A percentile compares a stretch with the other conserved stretches of the same genome.
Conservation (phyloP, 2,113 vertebrate genomes). For the Macquaria ambigua region DNA sequence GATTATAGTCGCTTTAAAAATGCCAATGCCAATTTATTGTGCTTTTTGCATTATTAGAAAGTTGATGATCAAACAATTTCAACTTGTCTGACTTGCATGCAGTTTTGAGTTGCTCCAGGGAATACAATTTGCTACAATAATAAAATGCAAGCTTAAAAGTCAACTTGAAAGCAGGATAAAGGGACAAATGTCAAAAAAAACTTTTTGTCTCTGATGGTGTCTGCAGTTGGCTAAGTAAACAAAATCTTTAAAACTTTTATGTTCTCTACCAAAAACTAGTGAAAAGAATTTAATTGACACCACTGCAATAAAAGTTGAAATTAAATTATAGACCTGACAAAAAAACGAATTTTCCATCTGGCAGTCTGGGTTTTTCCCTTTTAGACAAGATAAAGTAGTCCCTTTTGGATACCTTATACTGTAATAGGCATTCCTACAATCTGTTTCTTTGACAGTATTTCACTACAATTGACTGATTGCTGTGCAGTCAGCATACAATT, state of each 20-base stretch:
- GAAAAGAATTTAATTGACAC: background rate
- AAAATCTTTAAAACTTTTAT: background rate
- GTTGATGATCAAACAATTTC: background rate
- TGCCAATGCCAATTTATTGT: no score
- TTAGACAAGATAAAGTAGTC: constrained; percentile 26
- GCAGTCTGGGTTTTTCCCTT: constrained; percentile 22
- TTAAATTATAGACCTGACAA: constrained; percentile 26
- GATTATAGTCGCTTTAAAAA: background rate
- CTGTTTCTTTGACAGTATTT: constrained; percentile 45
- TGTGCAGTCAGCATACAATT: constrained; percentile 28
- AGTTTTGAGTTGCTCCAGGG: background rate
- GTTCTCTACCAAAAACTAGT: background rate
- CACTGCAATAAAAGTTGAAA: constrained; percentile 24
- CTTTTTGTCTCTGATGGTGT: background rate
- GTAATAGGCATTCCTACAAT: constrained; percentile 41
- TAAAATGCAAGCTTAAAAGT: background rate
- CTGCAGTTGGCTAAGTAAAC: background rate
- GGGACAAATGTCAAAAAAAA: background rate
- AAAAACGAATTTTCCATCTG: constrained; percentile 40
- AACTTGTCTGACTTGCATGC: background rate
- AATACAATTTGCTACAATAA: background rate
- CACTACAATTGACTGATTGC: constrained; percentile 13
- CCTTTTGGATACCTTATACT: constrained; percentile 33
- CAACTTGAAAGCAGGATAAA: constrained; percentile 14
- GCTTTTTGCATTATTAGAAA: background rate